Evolutionary conservation across 2,797 vertebrate genomes (phyloP).

Genomic region (Anniella stebbinsi): DNA sequence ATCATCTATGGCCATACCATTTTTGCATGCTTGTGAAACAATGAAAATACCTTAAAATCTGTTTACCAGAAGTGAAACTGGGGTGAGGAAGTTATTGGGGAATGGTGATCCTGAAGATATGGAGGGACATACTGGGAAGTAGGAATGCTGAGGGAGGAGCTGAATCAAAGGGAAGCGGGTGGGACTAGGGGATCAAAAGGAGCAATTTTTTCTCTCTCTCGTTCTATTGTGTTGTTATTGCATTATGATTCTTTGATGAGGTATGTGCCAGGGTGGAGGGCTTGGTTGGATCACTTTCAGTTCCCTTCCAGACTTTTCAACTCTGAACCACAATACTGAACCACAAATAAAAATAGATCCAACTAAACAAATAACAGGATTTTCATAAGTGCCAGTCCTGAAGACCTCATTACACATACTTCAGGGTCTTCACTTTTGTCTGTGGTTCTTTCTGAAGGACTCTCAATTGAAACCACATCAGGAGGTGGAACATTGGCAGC

Average conservation of each 20-base stretch:
- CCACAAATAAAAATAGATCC: background rate
- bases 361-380: background rate
- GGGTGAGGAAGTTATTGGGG: background rate
- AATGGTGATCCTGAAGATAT: background rate
- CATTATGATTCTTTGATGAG: background rate
- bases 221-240: background rate
- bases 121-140: background rate
- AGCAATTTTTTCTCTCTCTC: background rate
- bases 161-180: background rate
- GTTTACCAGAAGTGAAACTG: background rate
- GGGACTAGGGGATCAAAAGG: background rate
- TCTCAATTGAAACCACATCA: constrained; percentile 68
- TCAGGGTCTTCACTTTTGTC: constrained; percentile 63
- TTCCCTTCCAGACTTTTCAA: background rate
- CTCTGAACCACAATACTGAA: background rate
- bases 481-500: constrained; percentile 66
- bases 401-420: constrained; percentile 79
- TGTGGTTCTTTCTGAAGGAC: constrained; percentile 52
- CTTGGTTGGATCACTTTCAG: background rate
- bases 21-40: background rate
- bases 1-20: background rate
- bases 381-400: background rate
- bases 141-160: background rate
- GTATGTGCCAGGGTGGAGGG: background rate
- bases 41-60: background rate